phyloP scores from a whole-genome alignment of 2,888 invertebrate species.

The Campoplex capitator region DNA sequence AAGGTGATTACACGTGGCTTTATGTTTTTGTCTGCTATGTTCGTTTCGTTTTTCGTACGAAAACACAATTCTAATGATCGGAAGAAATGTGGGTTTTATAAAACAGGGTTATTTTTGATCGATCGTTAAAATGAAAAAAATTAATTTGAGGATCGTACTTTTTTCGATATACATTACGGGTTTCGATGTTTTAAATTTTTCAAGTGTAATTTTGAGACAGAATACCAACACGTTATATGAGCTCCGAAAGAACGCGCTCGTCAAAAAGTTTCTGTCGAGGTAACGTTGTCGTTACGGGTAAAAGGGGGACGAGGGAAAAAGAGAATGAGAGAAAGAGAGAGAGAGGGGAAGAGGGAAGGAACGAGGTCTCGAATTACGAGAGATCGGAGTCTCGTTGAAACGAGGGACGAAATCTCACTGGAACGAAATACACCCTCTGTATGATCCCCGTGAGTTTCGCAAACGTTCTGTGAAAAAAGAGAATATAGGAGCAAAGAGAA shows the following conservation, averaged over 20 bases:
- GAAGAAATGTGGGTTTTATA: background rate
- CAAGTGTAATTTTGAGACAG: background rate
- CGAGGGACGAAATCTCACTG: constrained; percentile 58
- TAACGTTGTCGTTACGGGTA: constrained; percentile 37
- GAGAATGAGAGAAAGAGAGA: background rate
- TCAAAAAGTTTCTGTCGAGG: constrained; percentile 30
- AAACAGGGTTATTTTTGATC: constrained; percentile 17
- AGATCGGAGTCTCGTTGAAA: constrained; percentile 59
- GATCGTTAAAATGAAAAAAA: background rate
- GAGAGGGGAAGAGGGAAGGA: constrained; percentile 31
- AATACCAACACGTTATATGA: background rate
- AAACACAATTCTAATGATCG: background rate
- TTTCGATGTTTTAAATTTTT: background rate
- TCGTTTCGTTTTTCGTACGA: background rate
- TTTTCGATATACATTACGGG: background rate
- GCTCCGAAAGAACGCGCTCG: constrained; percentile 35
- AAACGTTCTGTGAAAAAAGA: constrained; percentile 52
- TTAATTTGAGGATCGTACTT: background rate
- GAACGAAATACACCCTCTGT: constrained; percentile 55
- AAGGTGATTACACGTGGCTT: background rate
- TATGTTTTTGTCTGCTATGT: background rate
- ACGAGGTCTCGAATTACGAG: constrained; percentile 61
- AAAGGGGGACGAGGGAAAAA: background rate
- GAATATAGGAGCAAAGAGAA: constrained; percentile 55
- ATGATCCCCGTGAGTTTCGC: constrained; percentile 54